Evolutionary conservation across 2,888 invertebrate genomes (phyloP), one percentile per base, ranked within the genome.

Genomic region (Cactoblastis cactorum): DNA sequence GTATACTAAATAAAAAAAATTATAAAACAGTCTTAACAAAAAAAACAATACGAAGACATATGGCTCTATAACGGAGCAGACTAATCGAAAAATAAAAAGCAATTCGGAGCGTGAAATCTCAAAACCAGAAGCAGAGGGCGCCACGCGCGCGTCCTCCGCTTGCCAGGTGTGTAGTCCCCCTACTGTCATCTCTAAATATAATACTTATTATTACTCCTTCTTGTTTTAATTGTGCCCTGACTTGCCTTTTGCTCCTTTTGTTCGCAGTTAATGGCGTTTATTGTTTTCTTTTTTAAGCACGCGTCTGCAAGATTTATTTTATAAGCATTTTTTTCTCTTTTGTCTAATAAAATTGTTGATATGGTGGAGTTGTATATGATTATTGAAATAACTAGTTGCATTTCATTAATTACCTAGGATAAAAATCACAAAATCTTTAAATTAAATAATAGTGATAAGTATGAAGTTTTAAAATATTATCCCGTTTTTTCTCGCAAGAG

Each of bases 151-250:
- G 78, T 74, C 77, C 65, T 71, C 60, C 67, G 63, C 69, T 59
- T 64, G 62, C 86, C 86, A 86, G 86, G 86, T 86, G 87, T 69
- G 69, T 64, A 57, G 58, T 55, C 67, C 69, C 63, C 49, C 49
- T 49, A 49, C 71, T 75, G 69, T 73, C 75, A 75, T 77, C 77
- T 74, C 69, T 62, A 59, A 81, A 82, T 84, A 82, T 84, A 83
- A 85, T 85, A 85, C 86, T 88, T 88, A 88, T 87, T 87, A 87
- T 83, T 82, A 81, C 82, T 88, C 87, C 85, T 87, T 87, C 84
- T 86, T 87, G 85, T 85, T 86, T 87, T 88, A 89, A 89, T 89
- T 89, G 88, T 85, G 77, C 83, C 77, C 74, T 74, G 81, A 85
- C 88, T 88, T 87, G 85, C 81, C 83, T 83, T 88, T 87, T 84